Conservation (phyloP, 2,888 invertebrate genomes). For the Germaria angustata region DNA sequence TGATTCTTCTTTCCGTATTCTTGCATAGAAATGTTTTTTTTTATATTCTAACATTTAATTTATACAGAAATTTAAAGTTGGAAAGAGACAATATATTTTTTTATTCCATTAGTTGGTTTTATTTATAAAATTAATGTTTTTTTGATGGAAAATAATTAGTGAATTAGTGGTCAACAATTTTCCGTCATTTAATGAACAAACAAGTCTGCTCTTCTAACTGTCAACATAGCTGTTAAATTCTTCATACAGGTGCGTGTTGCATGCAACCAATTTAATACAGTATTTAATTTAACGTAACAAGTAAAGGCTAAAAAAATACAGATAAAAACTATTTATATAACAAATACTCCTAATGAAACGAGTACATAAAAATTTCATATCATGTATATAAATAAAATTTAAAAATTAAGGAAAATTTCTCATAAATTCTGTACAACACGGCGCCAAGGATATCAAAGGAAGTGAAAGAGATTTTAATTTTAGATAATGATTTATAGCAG, state of each 20-base stretch:
- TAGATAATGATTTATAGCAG: conserved; percentile 8
- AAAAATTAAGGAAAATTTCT: background rate
- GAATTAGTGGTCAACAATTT: conserved; percentile 3
- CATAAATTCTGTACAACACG: background rate
- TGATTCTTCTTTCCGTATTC: too few relatives aligned
- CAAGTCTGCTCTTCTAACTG: conserved; percentile 23
- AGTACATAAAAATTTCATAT: background rate
- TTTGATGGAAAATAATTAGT: conserved; percentile 34
- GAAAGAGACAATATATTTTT: background rate
- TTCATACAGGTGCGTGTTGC: conserved; percentile 20
- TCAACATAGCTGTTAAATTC: conserved; percentile 33
- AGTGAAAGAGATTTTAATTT: background rate
- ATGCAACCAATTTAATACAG: conserved; percentile 28
- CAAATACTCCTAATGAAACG: background rate
- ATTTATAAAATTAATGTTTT: background rate
- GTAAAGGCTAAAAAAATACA: background rate
- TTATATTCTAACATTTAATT: too few relatives aligned
- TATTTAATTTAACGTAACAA: background rate
- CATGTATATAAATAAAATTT: too few relatives aligned
- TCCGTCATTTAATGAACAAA: background rate
- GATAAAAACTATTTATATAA: background rate
- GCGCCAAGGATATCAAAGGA: background rate
- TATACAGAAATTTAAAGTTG: background rate
- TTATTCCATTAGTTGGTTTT: background rate
- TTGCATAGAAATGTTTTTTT: too few relatives aligned